Evolutionary conservation across 2,888 invertebrate genomes (phyloP).

Genomic region (Brachyptera risi): DNA sequence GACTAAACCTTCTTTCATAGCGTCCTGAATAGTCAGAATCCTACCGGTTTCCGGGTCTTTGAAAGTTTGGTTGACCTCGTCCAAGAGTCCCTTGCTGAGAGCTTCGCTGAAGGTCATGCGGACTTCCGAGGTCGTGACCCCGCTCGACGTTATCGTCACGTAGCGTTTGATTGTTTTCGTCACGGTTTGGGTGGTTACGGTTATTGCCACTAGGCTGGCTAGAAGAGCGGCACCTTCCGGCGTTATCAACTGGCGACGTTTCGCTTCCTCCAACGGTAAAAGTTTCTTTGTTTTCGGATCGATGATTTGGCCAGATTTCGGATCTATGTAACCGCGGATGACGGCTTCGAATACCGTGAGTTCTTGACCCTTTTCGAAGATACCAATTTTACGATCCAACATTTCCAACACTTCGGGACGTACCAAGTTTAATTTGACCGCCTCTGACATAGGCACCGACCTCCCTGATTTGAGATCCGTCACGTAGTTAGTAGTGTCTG

Average conservation of each 20-base stretch:
- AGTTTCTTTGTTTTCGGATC: conserved; percentile 67
- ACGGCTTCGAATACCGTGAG: conserved; percentile 84
- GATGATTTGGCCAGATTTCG: conserved; percentile 79
- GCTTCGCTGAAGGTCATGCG: conserved; percentile 75
- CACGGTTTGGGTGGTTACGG: conserved; percentile 81
- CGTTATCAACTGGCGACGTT: conserved; percentile 78
- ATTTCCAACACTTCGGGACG: conserved; percentile 84
- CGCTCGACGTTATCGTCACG: conserved; percentile 69
- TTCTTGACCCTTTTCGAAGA: conserved; percentile 71
- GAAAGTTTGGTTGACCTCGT: conserved; percentile 71
- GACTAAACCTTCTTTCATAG: conserved; percentile 40
- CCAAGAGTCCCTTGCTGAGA: conserved; percentile 69
- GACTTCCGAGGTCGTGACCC: conserved; percentile 47
- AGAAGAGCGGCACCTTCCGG: conserved; percentile 83
- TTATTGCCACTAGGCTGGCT: conserved; percentile 80
- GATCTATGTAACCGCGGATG: conserved; percentile 79
- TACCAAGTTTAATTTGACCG: conserved; percentile 70
- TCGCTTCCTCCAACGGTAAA: conserved; percentile 79
- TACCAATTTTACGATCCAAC: conserved; percentile 76
- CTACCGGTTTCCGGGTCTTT: conserved; percentile 43
- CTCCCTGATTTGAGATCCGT: conserved; percentile 70
- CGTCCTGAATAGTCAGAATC: conserved; percentile 41
- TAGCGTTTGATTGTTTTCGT: conserved; percentile 79
- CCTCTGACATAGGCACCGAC: conserved; percentile 73
- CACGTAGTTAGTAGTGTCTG: conserved; percentile 61